phyloP scores from a whole-genome alignment of 2,888 invertebrate genomes.

The Lepeophtheirus nordmannii region DNA sequence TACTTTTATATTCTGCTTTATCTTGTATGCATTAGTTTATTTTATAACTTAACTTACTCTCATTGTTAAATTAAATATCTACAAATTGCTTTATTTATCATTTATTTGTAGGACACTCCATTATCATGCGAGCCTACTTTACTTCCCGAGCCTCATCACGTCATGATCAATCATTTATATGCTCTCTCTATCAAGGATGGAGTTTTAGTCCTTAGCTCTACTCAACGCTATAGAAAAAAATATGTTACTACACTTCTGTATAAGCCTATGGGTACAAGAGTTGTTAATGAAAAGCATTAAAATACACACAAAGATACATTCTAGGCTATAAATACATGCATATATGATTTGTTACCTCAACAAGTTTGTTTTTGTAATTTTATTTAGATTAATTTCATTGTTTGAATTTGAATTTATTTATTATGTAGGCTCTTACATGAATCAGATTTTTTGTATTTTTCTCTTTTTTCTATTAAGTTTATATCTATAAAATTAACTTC shows the following conservation, averaged over 20 bases:
- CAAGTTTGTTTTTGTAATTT: no score
- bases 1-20: no score
- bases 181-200: slow-evolving; percentile 99
- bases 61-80: no score
- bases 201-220: slow-evolving; percentile 97
- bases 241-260: slow-evolving; percentile 96
- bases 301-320: slow-evolving; percentile 8
- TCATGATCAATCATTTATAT: slow-evolving; percentile 98
- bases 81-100: neutral
- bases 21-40: no score
- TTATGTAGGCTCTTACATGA: no score
- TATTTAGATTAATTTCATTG: no score
- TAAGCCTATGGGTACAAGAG: slow-evolving; percentile 57
- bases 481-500: no score
- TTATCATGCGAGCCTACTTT: slow-evolving; percentile 88
- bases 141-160: slow-evolving; percentile 98
- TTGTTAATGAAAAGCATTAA: neutral
- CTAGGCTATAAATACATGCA: neutral
- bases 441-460: no score
- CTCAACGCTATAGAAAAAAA: slow-evolving; percentile 95
- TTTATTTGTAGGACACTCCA: slow-evolving; percentile 19
- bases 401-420: no score
- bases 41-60: no score
- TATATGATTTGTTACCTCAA: no score
- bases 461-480: no score